Percentiles rank a stretch among this genome's conserved stretches.
These are phyloP conservation scores for Chloroceryle aenea DNA, from an alignment of 2,113 vertebrate species.

Conservation along the genomic window DNA sequence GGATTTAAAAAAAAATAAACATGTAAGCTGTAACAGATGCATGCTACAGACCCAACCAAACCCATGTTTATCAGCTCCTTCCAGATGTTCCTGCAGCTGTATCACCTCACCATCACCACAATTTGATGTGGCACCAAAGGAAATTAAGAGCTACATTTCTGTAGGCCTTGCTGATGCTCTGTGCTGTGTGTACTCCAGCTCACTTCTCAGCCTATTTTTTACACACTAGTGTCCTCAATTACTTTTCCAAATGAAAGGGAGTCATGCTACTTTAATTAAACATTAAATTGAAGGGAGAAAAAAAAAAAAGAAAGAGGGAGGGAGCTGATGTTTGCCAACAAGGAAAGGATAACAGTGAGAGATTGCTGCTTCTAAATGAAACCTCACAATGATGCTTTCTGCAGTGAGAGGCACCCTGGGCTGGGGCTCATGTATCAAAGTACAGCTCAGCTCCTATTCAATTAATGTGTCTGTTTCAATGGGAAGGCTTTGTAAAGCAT, in stretches of 20 bases:
- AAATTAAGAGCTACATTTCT: not conserved
- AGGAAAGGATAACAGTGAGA: slow-evolving; percentile 38
- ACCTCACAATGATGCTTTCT: slow-evolving; percentile 29
- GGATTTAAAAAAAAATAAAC: not conserved
- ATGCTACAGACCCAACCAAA: not conserved
- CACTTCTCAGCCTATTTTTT: not conserved
- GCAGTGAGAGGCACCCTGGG: slow-evolving; percentile 16
- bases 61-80: slow-evolving; percentile 29
- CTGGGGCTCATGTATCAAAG: slow-evolving; percentile 53
- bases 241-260: slow-evolving; percentile 53
- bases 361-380: slow-evolving; percentile 51
- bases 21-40: rapidly evolving
- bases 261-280: slow-evolving; percentile 63
- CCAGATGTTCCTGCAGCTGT: slow-evolving; percentile 51
- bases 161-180: not conserved
- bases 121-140: slow-evolving; percentile 6
- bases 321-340: slow-evolving; percentile 20
- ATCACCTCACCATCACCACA: not conserved
- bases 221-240: slow-evolving; percentile 26
- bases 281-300: slow-evolving; percentile 43
- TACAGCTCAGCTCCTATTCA: slow-evolving; percentile 39
- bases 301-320: not conserved
- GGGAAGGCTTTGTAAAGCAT: slow-evolving; percentile 34
- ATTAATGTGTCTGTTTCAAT: slow-evolving; percentile 50
- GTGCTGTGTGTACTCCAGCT: not conserved